Evolutionary conservation across 2,113 vertebrate species (phyloP).

Genomic region (Sapajus apella): DNA sequence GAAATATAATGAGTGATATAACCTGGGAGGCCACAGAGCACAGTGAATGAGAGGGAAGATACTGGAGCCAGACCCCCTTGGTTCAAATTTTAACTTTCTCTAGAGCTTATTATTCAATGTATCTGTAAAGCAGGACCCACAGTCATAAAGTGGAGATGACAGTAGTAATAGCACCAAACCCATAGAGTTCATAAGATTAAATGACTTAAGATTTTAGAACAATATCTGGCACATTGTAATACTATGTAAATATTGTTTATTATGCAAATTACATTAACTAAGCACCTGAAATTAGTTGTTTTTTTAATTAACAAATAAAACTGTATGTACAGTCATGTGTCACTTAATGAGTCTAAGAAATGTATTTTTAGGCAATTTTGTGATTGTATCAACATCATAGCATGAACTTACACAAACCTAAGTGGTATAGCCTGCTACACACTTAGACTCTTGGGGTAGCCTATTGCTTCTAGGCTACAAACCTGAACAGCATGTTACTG

Average conservation of each 20-base stretch:
- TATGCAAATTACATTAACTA: background rate
- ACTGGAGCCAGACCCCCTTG: background rate
- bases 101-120: background rate
- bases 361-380: background rate
- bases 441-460: too few relatives aligned
- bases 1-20: background rate
- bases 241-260: background rate
- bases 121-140: background rate
- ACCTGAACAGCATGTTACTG: too few relatives aligned
- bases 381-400: background rate
- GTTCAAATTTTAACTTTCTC: background rate
- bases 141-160: background rate
- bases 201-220: background rate
- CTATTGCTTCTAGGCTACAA: too few relatives aligned
- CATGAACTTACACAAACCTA: background rate
- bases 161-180: background rate
- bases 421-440: background rate
- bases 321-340: background rate
- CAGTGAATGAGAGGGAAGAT: background rate
- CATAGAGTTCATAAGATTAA: background rate
- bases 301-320: background rate
- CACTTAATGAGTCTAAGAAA: background rate
- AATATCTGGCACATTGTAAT: background rate
- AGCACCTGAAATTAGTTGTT: background rate
- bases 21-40: background rate